phyloP scores from a whole-genome alignment of 2,888 invertebrate species.

The Malthinus seriepunctatus region DNA sequence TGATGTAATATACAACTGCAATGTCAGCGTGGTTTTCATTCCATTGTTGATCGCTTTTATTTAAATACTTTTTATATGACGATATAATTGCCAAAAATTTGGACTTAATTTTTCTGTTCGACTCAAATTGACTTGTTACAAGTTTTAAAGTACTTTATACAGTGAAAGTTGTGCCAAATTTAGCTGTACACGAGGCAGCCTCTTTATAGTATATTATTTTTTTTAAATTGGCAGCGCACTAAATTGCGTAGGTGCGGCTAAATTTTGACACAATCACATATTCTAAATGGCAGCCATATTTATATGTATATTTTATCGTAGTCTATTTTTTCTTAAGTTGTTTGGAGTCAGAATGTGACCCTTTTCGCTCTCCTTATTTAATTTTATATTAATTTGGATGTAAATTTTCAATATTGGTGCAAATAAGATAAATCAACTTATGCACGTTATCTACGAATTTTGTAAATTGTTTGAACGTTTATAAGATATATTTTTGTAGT shows the following conservation, averaged over 20 bases:
- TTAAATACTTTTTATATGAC: conserved; percentile 5
- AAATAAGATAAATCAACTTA: conserved; percentile 29
- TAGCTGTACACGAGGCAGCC: too few relatives aligned
- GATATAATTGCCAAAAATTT: neutral
- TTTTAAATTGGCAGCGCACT: conserved; percentile 38
- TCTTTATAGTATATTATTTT: conserved; percentile 7
- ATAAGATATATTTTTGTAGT: conserved; percentile 54
- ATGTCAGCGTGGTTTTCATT: conserved; percentile 34
- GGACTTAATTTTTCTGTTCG: neutral
- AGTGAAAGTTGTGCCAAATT: neutral
- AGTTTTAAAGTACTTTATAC: too few relatives aligned
- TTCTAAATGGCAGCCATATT: conserved; percentile 31
- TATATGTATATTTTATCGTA: conserved; percentile 26
- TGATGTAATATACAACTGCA: conserved; percentile 12
- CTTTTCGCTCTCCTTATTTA: conserved; percentile 20
- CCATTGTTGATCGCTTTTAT: conserved; percentile 44
- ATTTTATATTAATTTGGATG: conserved; percentile 10
- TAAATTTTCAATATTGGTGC: conserved; percentile 48
- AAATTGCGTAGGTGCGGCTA: conserved; percentile 5
- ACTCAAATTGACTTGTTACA: too few relatives aligned
- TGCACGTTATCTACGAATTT: conserved; percentile 45
- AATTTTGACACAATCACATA: conserved; percentile 18
- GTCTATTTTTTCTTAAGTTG: conserved; percentile 30
- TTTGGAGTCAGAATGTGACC: conserved; percentile 13
- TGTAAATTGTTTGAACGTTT: conserved; percentile 49